Percentiles rank a stretch among this genome's conserved stretches.
Evolutionary conservation across 1,140 invertebrate species (phyloP).

Genomic region (Diplogasteroides magnus): DNA sequence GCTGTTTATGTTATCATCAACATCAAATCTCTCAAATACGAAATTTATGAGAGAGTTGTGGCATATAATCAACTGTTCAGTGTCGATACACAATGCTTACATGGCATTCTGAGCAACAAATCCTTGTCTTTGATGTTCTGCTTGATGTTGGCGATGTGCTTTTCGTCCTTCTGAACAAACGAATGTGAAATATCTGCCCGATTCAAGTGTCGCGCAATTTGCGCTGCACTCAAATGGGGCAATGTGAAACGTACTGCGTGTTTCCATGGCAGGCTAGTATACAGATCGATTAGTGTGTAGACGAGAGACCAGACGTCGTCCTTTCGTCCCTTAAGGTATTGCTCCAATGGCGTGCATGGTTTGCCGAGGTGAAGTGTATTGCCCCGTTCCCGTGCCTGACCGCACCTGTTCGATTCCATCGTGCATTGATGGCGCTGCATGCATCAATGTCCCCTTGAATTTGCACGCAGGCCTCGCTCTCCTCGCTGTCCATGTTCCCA

Average conservation of each 20-base stretch:
- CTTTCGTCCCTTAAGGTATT: slow-evolving; percentile 8
- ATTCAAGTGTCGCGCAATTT: slow-evolving; percentile 37
- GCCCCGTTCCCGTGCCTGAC: too few relatives aligned
- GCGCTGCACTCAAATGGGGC: not conserved
- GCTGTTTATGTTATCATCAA: too few relatives aligned
- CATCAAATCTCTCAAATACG: too few relatives aligned
- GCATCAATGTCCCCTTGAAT: slow-evolving; percentile 91
- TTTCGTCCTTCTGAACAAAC: too few relatives aligned
- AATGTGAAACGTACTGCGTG: not conserved
- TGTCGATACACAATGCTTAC: too few relatives aligned
- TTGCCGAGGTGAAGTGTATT: too few relatives aligned
- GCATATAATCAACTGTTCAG: too few relatives aligned
- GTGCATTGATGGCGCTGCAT: slow-evolving; percentile 97
- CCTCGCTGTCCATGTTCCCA: too few relatives aligned
- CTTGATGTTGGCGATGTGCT: not conserved
- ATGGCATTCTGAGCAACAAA: not conserved
- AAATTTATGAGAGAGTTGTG: too few relatives aligned
- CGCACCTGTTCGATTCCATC: slow-evolving; percentile 71
- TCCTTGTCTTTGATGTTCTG: not conserved
- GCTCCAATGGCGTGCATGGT: too few relatives aligned
- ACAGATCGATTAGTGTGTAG: slow-evolving; percentile 98
- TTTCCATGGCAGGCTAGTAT: slow-evolving; percentile 89
- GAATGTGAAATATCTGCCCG: slow-evolving; percentile 12
- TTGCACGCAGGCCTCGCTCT: slow-evolving; percentile 58
- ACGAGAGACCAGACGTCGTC: slow-evolving; percentile 98